phyloP scores from a whole-genome alignment of 30 jellyfish, hydroid and myxozoan species.

The Turritopsis rubra region DNA sequence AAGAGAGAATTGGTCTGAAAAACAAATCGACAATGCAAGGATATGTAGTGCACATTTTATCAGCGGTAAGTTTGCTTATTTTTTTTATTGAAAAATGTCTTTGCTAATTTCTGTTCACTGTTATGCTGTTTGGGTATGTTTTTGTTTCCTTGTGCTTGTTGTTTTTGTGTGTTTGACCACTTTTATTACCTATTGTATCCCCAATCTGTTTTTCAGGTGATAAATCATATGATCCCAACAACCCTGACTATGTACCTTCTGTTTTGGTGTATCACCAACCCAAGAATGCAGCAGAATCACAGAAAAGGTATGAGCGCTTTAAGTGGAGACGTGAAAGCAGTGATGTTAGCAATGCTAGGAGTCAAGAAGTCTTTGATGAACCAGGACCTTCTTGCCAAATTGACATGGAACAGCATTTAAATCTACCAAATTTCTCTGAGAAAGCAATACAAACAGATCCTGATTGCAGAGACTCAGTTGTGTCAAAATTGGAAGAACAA shows the following conservation, averaged over 20 bases:
- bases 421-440: neutral
- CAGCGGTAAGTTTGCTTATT: neutral
- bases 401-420: neutral
- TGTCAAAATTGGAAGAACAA: neutral
- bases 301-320: neutral
- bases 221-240: neutral
- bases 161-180: too few relatives aligned
- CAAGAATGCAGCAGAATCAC: neutral
- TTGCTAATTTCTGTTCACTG: neutral
- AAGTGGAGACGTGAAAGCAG: conserved; percentile 8
- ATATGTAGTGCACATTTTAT: neutral
- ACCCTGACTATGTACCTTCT: conserved; percentile 16
- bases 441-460: conserved; percentile 12
- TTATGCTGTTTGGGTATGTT: neutral
- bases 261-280: neutral
- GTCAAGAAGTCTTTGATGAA: neutral
- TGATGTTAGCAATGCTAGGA: neutral
- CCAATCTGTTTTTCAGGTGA: neutral
- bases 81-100: neutral
- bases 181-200: neutral
- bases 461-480: neutral
- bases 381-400: neutral
- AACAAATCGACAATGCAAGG: neutral
- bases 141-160: neutral
- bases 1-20: neutral